Evolutionary conservation across 2,888 invertebrate species (phyloP), one percentile per base, ranked within the genome.

Genomic region (Leistus spinibarbis): DNA sequence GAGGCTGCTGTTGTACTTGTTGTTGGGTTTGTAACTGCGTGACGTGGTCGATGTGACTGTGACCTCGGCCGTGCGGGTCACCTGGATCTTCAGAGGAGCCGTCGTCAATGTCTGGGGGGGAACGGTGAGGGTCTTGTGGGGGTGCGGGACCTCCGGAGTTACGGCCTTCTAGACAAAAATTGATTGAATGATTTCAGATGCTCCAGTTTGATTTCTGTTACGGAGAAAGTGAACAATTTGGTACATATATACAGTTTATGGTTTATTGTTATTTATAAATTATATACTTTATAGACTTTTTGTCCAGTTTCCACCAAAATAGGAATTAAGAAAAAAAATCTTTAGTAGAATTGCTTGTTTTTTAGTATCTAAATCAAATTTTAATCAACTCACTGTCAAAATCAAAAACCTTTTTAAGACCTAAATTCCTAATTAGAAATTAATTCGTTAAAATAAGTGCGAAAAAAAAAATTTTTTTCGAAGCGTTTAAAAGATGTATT

Each of bases 141-240:
- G 88, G 86, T 77, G 88, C 82, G 62, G 88, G 87, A 40, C 88
- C 89, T 77, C 88, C 88, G 80, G 87, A 88, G 80, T 86, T 88
- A 79, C 88, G 85, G 77, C 89, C 89, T 84, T 89, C 89, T 89
- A 84, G 82, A 82, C 83, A 82, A 81, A 84, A 82, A 79, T 80
- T 54, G n/a, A 16, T 54, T 54, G 17, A 17, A 20, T 60, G 22
- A 20, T 0, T 60, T 19, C 54, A 54, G n/a, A 54, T 54, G 54
- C 54, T 16, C n/a, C n/a, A n/a, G 40, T 2, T 40, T 40, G 40
- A 40, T 40, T 1, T 40, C 2, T 7, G 40, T 40, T 40, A 40
- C 40, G 40, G 13, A 40, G 40, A 40, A 40, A 40, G 40, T 40
- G 40, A 40, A 40, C 40, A 40, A 40, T 40, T 40, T 40, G 40